phyloP scores from a whole-genome alignment of 2,888 invertebrate genomes.

The Syrphus vitripennis region DNA sequence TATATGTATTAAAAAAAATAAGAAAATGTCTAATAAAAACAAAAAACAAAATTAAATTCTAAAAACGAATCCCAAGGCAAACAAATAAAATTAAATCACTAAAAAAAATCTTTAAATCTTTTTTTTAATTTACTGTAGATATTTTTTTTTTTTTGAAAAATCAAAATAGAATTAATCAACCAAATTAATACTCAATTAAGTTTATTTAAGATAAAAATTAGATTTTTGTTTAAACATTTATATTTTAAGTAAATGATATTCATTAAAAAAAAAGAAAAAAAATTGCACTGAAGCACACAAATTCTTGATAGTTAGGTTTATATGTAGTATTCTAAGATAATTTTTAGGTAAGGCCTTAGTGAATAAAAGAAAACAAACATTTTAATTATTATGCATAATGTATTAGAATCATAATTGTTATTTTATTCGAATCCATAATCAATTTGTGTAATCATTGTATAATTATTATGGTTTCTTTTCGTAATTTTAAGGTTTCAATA shows the following conservation, averaged over 20 bases:
- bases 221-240: not conserved
- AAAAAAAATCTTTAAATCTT: conserved; percentile 38
- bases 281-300: conserved; percentile 57
- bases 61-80: conserved; percentile 30
- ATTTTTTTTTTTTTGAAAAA: conserved; percentile 30
- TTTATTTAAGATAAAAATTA: not conserved
- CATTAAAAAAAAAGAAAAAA: conserved; percentile 27
- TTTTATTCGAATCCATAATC: conserved; percentile 34
- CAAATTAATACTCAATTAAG: conserved; percentile 37
- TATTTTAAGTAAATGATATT: conserved; percentile 11
- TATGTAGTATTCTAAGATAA: conserved; percentile 61
- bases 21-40: not conserved
- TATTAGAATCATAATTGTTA: conserved; percentile 40
- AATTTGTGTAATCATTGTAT: not conserved
- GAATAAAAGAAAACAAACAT: conserved; percentile 58
- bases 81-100: conserved; percentile 36
- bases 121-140: not conserved
- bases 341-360: conserved; percentile 65
- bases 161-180: conserved; percentile 31
- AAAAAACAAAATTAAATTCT: conserved; percentile 38
- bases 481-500: conserved; percentile 65
- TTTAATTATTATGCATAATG: conserved; percentile 41
- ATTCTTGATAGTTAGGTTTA: conserved; percentile 65
- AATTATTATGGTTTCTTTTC: conserved; percentile 31
- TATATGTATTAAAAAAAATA: conserved; percentile 28